Percentiles rank a stretch among this genome's conserved stretches.
Conservation (phyloP, 2,113 vertebrate genomes). For the Apistogramma diplotaenia region DNA sequence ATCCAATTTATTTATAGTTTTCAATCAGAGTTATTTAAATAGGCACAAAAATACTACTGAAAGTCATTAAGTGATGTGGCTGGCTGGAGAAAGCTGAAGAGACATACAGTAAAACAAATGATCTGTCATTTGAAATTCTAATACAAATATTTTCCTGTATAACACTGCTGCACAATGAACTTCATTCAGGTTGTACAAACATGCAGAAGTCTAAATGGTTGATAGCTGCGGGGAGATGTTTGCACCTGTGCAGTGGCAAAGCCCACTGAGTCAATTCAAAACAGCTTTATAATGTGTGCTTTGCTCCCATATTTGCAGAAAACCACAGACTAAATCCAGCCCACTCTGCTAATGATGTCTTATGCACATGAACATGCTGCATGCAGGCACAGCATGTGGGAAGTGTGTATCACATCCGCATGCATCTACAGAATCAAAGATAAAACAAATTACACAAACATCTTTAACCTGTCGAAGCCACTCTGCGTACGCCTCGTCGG, state of each 20-base stretch:
- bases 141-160: neutral
- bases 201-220: neutral
- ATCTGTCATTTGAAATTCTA: neutral
- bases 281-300: neutral
- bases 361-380: neutral
- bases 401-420: neutral
- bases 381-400: neutral
- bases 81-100: neutral
- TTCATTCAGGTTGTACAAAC: neutral
- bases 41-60: neutral
- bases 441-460: neutral
- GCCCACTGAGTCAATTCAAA: neutral
- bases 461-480: neutral
- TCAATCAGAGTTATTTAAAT: neutral
- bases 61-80: neutral
- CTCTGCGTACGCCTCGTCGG: neutral
- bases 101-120: neutral
- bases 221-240: neutral
- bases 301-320: conserved; percentile 8
- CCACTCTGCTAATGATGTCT: neutral
- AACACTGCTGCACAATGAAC: neutral
- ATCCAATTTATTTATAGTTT: rapidly evolving
- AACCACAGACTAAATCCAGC: neutral
- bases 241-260: neutral
- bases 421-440: neutral